Base-by-base conservation (phyloP, 2,888 invertebrate genomes). In the Agelastica alni region DNA sequence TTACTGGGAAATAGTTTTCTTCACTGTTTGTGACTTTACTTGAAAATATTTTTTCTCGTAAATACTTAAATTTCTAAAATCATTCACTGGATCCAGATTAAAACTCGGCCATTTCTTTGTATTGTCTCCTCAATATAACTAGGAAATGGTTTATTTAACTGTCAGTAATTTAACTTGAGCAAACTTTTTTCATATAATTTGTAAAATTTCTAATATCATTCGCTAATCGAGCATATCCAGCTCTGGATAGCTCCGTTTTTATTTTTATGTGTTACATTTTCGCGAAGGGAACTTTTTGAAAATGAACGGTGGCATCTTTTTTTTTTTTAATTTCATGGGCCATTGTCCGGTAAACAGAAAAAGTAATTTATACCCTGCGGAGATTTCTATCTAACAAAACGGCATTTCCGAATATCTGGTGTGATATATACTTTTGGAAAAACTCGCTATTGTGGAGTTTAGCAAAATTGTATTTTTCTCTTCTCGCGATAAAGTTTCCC, bases 201-300 rank as follows among this genome's bases (percentile, higher is more conserved):
- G n/a, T n/a, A n/a, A n/a, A n/a, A n/a, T n/a, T n/a, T n/a, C n/a
- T n/a, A n/a, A n/a, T n/a, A n/a, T n/a, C n/a, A n/a, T n/a, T n/a
- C n/a, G n/a, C n/a, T n/a, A n/a, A n/a, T n/a, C n/a, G n/a, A n/a
- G n/a, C n/a, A n/a, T n/a, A n/a, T 37, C 17, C 37, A 37, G 9
- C 17, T 9, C 37, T 37, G 37, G n/a, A 17, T 18, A 26, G 41
- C 49, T 44, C 34, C 56, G 45, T 51, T 58, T 58, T 58, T 61
- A 59, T 61, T 61, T 61, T 57, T 61, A 59, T 61, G 56, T 58
- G 58, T 53, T 53, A 59, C 56, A 59, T 49, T 61, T 61, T 56
- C 53, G 53, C 48, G 28, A 42, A 53, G 56, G 53, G 53, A 59
- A 53, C 56, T 42, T 39, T 51, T 57, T 49, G 47, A 28, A 52